Evolutionary conservation across 2,113 vertebrate genomes (phyloP), one percentile per base, ranked within the genome.

Genomic region (Tetrao urogallus): DNA sequence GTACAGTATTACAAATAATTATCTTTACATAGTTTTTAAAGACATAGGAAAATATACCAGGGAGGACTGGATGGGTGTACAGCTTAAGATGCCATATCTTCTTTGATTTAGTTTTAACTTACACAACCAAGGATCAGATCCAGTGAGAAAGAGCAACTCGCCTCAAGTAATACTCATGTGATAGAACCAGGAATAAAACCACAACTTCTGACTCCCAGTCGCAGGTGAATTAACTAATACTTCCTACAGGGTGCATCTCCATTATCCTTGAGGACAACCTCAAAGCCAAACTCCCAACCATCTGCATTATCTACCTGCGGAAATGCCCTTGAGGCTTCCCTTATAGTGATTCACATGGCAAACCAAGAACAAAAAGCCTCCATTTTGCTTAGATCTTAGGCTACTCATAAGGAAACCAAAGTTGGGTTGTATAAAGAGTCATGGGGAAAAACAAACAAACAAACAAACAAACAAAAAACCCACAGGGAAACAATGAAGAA

Each of bases 231-330:
- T 76, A 92, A 64, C 20, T 80, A 82, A 72, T 65, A 76, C 63
- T 90, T 94, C 90, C 93, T 90, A 91, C 64, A 83, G 22, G 3
- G 2, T 88, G 47, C 73, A 92, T 74, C 65, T 93, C 67, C 90
- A 88, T 95, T 74, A 83, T 78, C 76, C 90, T 92, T 67, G 69
- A 95, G 86, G 90, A 88, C 47, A 91, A 86, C 34, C 90, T 90
- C 79, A 88, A 90, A 95, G 73, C 61, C 91, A 88, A 81, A 81
- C 90, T 92, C 88, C 83, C 73, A 83, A 57, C 25, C 52, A 92
- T 88, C 15, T 2, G 2, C 8, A 15, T 86, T 88, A 93, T 75
- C 88, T 90, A 61, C 65, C 71, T 83, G 79, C 6, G 1, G 47
- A 57, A 93, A 78, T 57, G 65, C 42, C 94, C 3, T 22, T 81